Conservation (phyloP, 1,140 invertebrate species). For the Physella acuta region DNA sequence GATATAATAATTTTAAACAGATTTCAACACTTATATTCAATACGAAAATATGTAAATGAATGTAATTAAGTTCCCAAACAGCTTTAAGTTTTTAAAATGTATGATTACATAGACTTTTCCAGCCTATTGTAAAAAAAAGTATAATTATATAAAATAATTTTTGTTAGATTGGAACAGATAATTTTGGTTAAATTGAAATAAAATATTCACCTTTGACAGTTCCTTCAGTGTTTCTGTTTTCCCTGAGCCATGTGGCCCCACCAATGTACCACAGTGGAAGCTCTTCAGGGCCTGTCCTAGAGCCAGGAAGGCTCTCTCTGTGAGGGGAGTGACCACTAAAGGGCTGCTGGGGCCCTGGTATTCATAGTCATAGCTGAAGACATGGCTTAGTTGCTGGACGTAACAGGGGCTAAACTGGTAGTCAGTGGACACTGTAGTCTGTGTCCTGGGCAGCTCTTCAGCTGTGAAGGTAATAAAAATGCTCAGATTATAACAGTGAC, state of each 20-base stretch:
- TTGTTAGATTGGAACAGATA: no score
- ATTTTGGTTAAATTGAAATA: no score
- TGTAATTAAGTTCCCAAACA: no score
- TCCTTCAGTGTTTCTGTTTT: constrained; percentile 57
- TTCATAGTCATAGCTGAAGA: constrained; percentile 56
- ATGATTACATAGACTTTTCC: no score
- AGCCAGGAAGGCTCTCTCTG: constrained; percentile 51
- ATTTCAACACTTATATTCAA: no score
- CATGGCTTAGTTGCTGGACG: constrained; percentile 48
- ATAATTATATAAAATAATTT: no score
- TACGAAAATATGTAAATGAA: no score
- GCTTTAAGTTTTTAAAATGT: no score
- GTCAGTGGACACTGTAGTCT: constrained; percentile 48
- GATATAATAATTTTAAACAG: no score
- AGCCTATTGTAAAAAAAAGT: no score
- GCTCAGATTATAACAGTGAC: no score
- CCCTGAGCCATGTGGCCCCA: constrained; percentile 50
- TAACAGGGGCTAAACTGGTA: constrained; percentile 53
- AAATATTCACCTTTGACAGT: constrained; percentile 52
- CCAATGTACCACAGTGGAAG: constrained; percentile 51
- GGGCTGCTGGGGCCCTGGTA: constrained; percentile 47
- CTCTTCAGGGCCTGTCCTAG: constrained; percentile 51
- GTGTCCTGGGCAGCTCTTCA: constrained; percentile 41
- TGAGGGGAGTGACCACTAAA: constrained; percentile 52
- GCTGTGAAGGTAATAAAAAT: constrained; percentile 13